Conservation (phyloP, 2,797 vertebrate genomes). For the Scarus forsteni region DNA sequence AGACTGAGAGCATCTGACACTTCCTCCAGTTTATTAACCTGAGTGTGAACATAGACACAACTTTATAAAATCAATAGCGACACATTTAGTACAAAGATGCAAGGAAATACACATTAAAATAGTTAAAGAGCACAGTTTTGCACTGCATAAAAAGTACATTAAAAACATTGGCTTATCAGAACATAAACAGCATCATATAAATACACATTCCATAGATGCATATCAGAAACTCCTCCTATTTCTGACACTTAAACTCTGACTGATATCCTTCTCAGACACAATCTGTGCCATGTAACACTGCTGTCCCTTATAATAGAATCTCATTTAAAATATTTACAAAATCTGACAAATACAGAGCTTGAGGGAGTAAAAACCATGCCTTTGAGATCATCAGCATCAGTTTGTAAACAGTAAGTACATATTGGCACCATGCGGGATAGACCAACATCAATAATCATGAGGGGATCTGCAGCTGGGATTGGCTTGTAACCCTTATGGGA, state of each 20-base stretch:
- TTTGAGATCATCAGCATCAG: slow-evolving; percentile 58
- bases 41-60: slow-evolving; percentile 87
- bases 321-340: slow-evolving; percentile 69
- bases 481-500: slow-evolving; percentile 1
- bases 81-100: slow-evolving; percentile 77
- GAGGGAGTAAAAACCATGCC: slow-evolving; percentile 71
- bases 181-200: slow-evolving; percentile 88
- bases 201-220: slow-evolving; percentile 92
- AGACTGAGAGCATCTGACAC: slow-evolving; percentile 14
- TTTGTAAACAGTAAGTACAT: slow-evolving; percentile 79
- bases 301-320: slow-evolving; percentile 32
- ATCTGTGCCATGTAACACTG: slow-evolving; percentile 24
- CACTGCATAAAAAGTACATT: slow-evolving; percentile 84
- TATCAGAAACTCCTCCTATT: slow-evolving; percentile 61
- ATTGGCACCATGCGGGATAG: slow-evolving; percentile 86
- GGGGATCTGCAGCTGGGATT: slow-evolving; percentile 5
- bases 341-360: slow-evolving; percentile 65
- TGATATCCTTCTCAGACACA: slow-evolving; percentile 8
- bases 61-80: slow-evolving; percentile 84
- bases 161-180: slow-evolving; percentile 82
- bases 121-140: slow-evolving; percentile 77
- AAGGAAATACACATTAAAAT: slow-evolving; percentile 70
- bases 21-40: slow-evolving; percentile 87
- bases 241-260: slow-evolving; percentile 26
- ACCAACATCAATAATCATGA: slow-evolving; percentile 50